Evolutionary conservation across 2,888 invertebrate species (phyloP), one percentile per base, ranked within the genome.

Genomic region (Bembecia ichneumoniformis): DNA sequence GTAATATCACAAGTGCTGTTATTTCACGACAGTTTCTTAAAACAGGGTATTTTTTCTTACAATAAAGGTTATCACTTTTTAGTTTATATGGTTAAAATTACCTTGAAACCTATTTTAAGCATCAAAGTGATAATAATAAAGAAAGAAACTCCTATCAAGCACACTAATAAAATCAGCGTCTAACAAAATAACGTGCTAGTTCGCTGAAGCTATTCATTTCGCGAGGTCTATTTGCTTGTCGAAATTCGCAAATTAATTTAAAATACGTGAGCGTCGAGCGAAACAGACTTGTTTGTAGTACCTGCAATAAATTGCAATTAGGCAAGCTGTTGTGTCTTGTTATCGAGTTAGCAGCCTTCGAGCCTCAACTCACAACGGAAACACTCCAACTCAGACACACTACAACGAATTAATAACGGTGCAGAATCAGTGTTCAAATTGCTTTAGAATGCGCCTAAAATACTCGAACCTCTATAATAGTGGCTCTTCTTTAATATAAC

Each of bases 251-350:
- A 82, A 84, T 83, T 82, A 83, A 84, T 83, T 82, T 77, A 82
- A 84, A 86, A 84, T 83, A 84, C 82, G 79, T 81, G 78, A 77
- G 78, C 80, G 76, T 76, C 70, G 77, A 76, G 79, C 75, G 77
- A 76, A 73, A 74, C 75, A 74, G 81, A 74, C 76, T 83, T 80
- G 83, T 81, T 79, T 79, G 81, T 81, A 83, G 84, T 82, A 83
- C 86, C 84, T 87, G 86, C 82, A 86, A 87, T 83, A 86, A 87
- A 84, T 84, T 84, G 86, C 84, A 87, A 86, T 86, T 84, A 86
- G 82, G 79, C 82, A 75, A 82, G 77, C 83, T 77, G 82, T 80
- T 82, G 80, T 77, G 79, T 84, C 86, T 86, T 84, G 86, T 86
- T 84, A 86, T 84, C 81, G 79, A 84, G 84, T 84, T 84, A 83